phyloP scores from a whole-genome alignment of 1,140 invertebrate species.

The Atta texana region DNA sequence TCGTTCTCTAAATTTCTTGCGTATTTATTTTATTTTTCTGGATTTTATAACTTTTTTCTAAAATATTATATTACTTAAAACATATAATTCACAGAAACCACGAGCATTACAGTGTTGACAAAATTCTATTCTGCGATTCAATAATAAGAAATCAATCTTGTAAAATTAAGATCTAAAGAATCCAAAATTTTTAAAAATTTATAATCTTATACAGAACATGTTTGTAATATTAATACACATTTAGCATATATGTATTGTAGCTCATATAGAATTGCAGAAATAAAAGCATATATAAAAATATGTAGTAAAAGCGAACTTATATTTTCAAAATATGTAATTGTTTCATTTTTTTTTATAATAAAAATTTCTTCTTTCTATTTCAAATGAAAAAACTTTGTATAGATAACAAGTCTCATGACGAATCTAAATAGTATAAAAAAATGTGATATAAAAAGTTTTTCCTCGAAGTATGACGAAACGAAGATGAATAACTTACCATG shows the following conservation, averaged over 20 bases:
- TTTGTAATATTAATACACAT: no score
- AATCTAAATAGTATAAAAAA: constrained; percentile 10
- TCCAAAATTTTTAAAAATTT: background rate
- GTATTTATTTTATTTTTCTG: background rate
- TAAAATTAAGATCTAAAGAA: background rate
- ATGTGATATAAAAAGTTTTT: background rate
- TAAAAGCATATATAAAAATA: background rate
- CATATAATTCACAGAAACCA: constrained; percentile 40
- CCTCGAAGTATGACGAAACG: background rate
- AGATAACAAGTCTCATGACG: background rate
- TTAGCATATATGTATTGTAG: no score
- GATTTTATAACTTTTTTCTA: background rate
- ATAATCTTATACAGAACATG: no score
- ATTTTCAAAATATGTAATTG: background rate
- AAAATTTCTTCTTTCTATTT: background rate
- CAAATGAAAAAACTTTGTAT: background rate
- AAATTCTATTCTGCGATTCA: background rate
- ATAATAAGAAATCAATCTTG: background rate
- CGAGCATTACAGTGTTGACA: background rate
- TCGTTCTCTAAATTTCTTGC: background rate
- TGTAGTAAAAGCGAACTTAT: background rate
- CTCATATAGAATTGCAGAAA: background rate
- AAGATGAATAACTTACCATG: constrained; percentile 19
- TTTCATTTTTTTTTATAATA: background rate
- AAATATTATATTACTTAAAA: background rate